Evolutionary conservation across 2,797 vertebrate species (phyloP).

Genomic region (Halcyon badia): DNA sequence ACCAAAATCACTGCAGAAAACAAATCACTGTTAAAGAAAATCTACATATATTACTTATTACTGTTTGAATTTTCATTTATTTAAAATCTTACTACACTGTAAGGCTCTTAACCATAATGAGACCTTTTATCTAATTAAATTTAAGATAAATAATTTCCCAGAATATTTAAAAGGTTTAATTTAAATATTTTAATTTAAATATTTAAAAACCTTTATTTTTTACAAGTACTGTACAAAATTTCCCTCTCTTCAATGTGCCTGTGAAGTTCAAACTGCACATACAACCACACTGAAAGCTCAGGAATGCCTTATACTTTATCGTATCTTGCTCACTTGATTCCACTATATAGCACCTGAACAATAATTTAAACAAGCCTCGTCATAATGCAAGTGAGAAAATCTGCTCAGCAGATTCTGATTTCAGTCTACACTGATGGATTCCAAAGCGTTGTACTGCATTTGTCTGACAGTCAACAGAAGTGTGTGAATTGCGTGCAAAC

Average conservation of each 20-base stretch:
- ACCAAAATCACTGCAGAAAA: neutral
- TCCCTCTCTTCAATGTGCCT: neutral
- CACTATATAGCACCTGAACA: neutral
- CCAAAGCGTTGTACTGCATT: neutral
- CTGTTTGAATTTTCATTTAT: neutral
- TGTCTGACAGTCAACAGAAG: neutral
- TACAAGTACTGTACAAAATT: neutral
- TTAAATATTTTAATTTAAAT: too few species aligned
- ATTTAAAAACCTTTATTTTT: neutral
- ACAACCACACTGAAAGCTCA: neutral
- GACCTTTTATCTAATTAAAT: neutral
- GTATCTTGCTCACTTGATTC: neutral
- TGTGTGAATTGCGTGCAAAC: slow-evolving; percentile 19
- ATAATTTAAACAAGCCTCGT: neutral
- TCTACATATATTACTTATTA: neutral
- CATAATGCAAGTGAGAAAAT: neutral
- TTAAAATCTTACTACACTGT: neutral
- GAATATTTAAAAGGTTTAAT: neutral
- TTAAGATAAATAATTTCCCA: neutral
- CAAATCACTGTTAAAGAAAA: neutral
- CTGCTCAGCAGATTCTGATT: neutral
- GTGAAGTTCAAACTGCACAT: neutral
- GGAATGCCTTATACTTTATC: rapidly evolving
- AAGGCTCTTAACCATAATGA: too few species aligned
- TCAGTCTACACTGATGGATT: neutral